Evolutionary conservation across 2,888 invertebrate species (phyloP), one percentile per base, ranked within the genome.

Genomic region (Strigamia crassipes): DNA sequence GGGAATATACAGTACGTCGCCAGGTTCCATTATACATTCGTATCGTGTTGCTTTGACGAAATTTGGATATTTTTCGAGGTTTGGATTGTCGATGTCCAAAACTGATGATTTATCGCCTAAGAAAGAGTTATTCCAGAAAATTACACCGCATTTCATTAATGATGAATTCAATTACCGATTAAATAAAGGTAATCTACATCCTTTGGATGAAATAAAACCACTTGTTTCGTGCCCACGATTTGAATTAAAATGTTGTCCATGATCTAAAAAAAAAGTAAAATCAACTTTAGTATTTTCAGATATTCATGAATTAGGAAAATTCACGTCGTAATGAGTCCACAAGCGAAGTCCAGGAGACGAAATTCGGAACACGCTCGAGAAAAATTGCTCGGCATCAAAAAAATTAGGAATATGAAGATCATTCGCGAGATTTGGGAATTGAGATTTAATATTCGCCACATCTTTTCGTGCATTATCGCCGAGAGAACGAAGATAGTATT

Each of bases 281-380:
- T 31, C 21, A 5, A 78, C 27, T 27, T 27, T 27, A 27, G n/a
- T 27, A 27, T 1, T n/a, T n/a, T 3, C 3, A 34, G 27, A 78
- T 27, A 6, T 38, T 38, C 10, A 38, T 0, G 1, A 38, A 38
- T 38, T 2, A 9, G 0, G 38, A 9, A 38, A 38, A 38, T 38
- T 2, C 85, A 90, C 89, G 87, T 91, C 90, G 86, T 90, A 91
- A 85, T 91, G 90, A 5, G 90, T 90, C 90, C 90, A 91, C 23
- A 91, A 85, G 83, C 89, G 89, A 18, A 89, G 84, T 15, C 87
- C 87, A 51, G 88, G 85, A 1, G 90, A 90, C 23, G 89, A 88
- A 79, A 90, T 89, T 46, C 90, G 87, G 83, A 91, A 89, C 6
- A 91, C 90, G 84, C 89, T 89, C 0, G 90, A 91, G 85, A 90